Percentiles rank a stretch among this genome's conserved stretches.
These are phyloP conservation scores for Cephus cinctus DNA, from an alignment of 1,140 invertebrate genomes.

Conservation along the genomic window DNA sequence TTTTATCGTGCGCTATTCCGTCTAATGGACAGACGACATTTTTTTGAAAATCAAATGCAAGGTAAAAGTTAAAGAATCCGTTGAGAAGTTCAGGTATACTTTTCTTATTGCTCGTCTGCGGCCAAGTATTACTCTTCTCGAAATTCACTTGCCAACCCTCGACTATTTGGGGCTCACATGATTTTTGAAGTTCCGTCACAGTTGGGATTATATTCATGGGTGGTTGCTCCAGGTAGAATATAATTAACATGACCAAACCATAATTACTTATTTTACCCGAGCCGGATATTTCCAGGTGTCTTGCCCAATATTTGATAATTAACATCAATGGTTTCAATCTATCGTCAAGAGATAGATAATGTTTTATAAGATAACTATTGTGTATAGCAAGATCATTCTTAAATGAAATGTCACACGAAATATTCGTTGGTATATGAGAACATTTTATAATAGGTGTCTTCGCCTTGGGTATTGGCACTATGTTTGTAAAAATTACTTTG, in stretches of 20 bases:
- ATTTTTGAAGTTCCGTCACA: conserved; percentile 44
- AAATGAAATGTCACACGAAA: conserved; percentile 70
- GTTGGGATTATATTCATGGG: conserved; percentile 48
- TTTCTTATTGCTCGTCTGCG: conserved; percentile 15
- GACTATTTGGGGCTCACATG: conserved; percentile 26
- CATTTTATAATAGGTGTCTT: conserved; percentile 75
- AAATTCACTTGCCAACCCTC: conserved; percentile 58
- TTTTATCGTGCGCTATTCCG: conserved; percentile 50
- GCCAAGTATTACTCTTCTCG: conserved; percentile 21
- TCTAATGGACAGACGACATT: conserved; percentile 58
- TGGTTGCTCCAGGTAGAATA: conserved; percentile 66
- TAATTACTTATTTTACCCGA: conserved; percentile 61
- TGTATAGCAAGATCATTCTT: conserved; percentile 64
- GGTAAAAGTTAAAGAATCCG: conserved; percentile 64
- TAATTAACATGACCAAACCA: conserved; percentile 59
- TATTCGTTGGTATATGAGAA: conserved; percentile 55
- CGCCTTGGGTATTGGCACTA: conserved; percentile 63
- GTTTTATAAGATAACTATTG: conserved; percentile 63
- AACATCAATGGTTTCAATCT: conserved; percentile 61
- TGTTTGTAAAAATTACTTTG: conserved; percentile 52
- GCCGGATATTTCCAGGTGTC: conserved; percentile 56
- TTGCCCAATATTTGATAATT: conserved; percentile 70
- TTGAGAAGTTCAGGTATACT: conserved; percentile 53
- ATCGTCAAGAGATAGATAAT: conserved; percentile 59
- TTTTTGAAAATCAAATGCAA: conserved; percentile 53